phyloP scores from a whole-genome alignment of 2,113 vertebrate species.

The Pholis gunnellus region DNA sequence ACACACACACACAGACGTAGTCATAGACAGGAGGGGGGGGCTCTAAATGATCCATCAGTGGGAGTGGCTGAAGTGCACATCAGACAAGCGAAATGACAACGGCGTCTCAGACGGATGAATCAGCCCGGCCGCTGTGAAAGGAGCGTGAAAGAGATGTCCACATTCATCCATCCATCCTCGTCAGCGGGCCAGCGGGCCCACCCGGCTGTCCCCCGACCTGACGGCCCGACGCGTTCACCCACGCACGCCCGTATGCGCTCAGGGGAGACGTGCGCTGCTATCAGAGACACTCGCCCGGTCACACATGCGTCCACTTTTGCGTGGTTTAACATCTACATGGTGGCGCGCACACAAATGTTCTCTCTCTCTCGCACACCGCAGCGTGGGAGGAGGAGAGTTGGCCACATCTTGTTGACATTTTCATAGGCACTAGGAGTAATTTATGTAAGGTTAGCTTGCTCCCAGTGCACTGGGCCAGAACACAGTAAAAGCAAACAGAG shows the following conservation, averaged over 20 bases:
- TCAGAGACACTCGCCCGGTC: slow-evolving; percentile 5
- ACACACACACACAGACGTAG: slow-evolving; percentile 13
- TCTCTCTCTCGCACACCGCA: slow-evolving; percentile 4
- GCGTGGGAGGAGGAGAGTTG: slow-evolving; percentile 28
- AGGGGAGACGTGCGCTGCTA: neutral
- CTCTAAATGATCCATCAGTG: slow-evolving; percentile 63
- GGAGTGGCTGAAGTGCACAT: slow-evolving; percentile 30
- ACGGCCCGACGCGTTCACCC: neutral
- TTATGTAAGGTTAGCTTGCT: slow-evolving; percentile 79
- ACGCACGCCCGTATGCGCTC: neutral
- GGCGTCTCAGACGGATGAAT: slow-evolving; percentile 66
- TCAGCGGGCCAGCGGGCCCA: slow-evolving; percentile 43
- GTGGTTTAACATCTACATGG: neutral
- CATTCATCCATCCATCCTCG: slow-evolving; percentile 75
- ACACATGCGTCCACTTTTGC: slow-evolving; percentile 19
- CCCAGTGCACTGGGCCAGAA: slow-evolving; percentile 75
- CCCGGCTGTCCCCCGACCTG: slow-evolving; percentile 29
- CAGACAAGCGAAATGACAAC: slow-evolving; percentile 61
- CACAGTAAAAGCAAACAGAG: slow-evolving; percentile 80
- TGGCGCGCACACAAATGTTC: neutral
- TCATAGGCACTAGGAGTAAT: slow-evolving; percentile 77
- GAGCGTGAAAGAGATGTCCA: slow-evolving; percentile 73
- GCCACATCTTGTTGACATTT: slow-evolving; percentile 80
- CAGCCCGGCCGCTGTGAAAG: slow-evolving; percentile 61
- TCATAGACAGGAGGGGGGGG: neutral